Evolutionary conservation across 2,113 vertebrate genomes (phyloP).

Genomic region (Erythrolamprus reginae): DNA sequence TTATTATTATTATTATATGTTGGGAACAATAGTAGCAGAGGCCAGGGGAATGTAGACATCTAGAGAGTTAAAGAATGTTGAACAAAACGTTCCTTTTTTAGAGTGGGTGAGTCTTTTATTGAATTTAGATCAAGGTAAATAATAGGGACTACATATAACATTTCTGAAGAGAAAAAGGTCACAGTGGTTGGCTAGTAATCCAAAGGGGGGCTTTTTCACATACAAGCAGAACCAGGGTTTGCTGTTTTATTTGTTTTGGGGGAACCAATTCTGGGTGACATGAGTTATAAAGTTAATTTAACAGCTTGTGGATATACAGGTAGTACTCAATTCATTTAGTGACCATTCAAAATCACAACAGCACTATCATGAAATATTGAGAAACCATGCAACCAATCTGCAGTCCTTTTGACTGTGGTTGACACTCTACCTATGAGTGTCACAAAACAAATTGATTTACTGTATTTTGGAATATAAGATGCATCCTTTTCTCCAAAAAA

Average conservation of each 20-base stretch:
- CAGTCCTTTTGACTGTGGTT: background rate
- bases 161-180: background rate
- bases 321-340: no score
- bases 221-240: background rate
- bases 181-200: background rate
- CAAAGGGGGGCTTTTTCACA: background rate
- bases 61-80: background rate
- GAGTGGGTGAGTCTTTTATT: background rate
- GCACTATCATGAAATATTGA: background rate
- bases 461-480: no score
- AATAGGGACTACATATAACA: background rate
- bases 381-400: background rate
- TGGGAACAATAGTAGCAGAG: background rate
- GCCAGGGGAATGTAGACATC: background rate
- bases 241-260: background rate
- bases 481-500: no score
- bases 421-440: background rate
- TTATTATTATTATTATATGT: no score
- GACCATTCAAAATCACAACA: no score
- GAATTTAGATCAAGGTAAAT: background rate
- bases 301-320: background rate
- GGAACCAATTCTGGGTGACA: background rate
- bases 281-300: background rate
- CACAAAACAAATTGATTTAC: background rate
- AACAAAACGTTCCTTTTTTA: background rate